These are phyloP conservation scores for Pemphredon lugubris DNA, from an alignment of 2,888 invertebrate genomes.

Conservation along the genomic window DNA sequence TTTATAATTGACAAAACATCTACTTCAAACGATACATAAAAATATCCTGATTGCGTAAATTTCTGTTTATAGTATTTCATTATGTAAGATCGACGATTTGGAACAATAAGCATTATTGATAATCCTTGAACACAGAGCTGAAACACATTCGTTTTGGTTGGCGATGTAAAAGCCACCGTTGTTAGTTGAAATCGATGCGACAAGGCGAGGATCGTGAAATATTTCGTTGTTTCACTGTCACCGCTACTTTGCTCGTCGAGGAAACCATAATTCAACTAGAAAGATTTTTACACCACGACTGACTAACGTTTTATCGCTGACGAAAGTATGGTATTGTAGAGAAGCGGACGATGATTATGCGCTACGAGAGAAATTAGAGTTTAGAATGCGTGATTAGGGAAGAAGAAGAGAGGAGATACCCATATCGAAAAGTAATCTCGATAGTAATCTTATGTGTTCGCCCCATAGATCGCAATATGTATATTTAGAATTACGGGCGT, in stretches of 20 bases:
- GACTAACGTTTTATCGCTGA: not conserved
- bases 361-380: constrained; percentile 8
- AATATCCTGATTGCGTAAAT: too few relatives aligned
- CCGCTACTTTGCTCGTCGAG: constrained; percentile 3
- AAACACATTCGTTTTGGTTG: not conserved
- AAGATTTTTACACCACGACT: constrained; percentile 18
- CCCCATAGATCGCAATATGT: constrained; percentile 36
- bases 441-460: constrained; percentile 32
- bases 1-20: too few relatives aligned
- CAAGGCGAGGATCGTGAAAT: not conserved
- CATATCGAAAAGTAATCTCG: constrained; percentile 29
- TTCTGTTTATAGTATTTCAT: too few relatives aligned
- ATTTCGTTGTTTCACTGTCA: constrained; percentile 1
- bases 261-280: not conserved
- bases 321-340: not conserved
- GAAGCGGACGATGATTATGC: not conserved
- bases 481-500: constrained; percentile 57
- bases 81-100: too few relatives aligned
- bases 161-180: not conserved
- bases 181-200: constrained; percentile 1
- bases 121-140: constrained; percentile 7
- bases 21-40: too few relatives aligned
- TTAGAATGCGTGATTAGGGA: constrained; percentile 8
- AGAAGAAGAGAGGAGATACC: not conserved
- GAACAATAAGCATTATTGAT: too few relatives aligned